These are phyloP conservation scores for Eueremaeus valkanovi DNA, from an alignment of 2,888 invertebrate species.

Conservation along the genomic window DNA sequence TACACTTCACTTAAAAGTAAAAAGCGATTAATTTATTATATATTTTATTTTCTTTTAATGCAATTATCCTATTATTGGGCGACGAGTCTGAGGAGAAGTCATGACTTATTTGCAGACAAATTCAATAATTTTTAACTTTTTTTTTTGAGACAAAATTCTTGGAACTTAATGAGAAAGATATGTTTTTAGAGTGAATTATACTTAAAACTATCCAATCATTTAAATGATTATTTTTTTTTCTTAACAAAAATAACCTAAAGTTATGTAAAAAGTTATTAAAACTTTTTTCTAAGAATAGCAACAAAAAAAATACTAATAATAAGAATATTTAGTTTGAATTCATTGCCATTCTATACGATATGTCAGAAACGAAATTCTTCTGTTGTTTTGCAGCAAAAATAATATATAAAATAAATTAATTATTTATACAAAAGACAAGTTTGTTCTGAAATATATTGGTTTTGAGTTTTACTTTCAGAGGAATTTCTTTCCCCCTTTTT, in stretches of 20 bases:
- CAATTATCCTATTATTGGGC: neutral
- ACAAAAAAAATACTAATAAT: too few relatives aligned
- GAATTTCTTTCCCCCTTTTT: too few relatives aligned
- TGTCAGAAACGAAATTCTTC: neutral
- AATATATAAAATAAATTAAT: neutral
- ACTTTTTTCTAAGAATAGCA: neutral
- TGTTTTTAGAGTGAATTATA: neutral
- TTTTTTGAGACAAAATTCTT: neutral
- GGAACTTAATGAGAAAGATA: neutral
- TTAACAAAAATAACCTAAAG: neutral
- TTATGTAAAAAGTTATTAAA: neutral
- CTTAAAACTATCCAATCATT: neutral
- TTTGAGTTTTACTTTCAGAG: neutral
- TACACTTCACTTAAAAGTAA: too few relatives aligned
- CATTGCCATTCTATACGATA: too few relatives aligned
- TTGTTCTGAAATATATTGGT: neutral
- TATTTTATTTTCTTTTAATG: neutral
- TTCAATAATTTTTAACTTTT: neutral
- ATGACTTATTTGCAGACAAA: neutral
- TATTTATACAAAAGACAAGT: slow-evolving; percentile 1
- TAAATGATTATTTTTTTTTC: neutral
- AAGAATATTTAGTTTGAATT: neutral
- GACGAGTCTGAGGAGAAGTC: neutral
- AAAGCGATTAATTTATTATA: neutral
- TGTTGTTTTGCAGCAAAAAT: neutral